phyloP scores from a whole-genome alignment of 1,140 invertebrate genomes.

The Diorhabda elongata region DNA sequence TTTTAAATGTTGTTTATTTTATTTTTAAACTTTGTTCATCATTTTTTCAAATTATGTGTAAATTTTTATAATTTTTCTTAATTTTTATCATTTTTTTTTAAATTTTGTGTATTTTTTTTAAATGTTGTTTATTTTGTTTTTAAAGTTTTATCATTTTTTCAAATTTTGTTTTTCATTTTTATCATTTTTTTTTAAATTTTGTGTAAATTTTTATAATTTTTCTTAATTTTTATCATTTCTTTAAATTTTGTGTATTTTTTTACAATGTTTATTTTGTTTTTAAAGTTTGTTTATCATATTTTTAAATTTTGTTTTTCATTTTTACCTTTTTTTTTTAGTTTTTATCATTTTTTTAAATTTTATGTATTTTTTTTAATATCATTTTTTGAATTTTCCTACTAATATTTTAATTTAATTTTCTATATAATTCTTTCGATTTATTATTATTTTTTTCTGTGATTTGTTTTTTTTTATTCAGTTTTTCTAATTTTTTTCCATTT shows the following conservation, averaged over 20 bases:
- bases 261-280: not conserved
- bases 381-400: not conserved
- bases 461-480: no score
- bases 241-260: not conserved
- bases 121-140: not conserved
- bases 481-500: no score
- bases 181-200: not conserved
- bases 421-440: no score
- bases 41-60: not conserved
- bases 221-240: not conserved
- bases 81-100: not conserved
- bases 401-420: no score
- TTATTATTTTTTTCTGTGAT: no score
- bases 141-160: not conserved
- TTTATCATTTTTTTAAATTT: not conserved
- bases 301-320: not conserved
- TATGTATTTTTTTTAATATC: not conserved
- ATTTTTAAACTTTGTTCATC: not conserved
- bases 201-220: not conserved
- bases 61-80: not conserved
- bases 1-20: no score
- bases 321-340: not conserved
- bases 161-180: not conserved
- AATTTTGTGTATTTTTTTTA: not conserved
- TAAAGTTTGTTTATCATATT: not conserved